Conservation (phyloP, 1,140 invertebrate genomes). For the Sinella curviseta region DNA sequence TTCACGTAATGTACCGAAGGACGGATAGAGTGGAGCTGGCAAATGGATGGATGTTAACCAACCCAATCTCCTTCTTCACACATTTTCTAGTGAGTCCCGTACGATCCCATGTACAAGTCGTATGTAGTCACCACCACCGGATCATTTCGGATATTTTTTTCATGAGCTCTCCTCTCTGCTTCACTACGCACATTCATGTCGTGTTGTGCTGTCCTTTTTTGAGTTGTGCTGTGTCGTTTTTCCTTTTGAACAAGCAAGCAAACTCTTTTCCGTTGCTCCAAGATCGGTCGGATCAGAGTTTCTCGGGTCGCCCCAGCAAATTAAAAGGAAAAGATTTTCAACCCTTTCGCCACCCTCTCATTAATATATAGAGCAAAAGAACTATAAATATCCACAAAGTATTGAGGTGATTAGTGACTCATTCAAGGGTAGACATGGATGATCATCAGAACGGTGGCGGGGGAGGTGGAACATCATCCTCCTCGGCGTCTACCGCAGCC, state of each 20-base stretch:
- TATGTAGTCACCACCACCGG: background rate
- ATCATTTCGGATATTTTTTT: slow-evolving; percentile 19
- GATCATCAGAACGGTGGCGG: background rate
- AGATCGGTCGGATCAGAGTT: background rate
- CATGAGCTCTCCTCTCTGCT: slow-evolving; percentile 3
- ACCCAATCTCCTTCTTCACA: background rate
- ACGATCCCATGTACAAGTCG: background rate
- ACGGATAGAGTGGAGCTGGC: background rate
- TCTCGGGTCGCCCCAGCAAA: background rate
- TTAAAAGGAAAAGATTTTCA: background rate
- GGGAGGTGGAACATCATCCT: background rate
- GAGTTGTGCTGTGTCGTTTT: background rate
- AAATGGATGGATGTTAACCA: background rate
- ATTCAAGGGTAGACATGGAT: background rate
- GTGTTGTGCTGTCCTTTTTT: background rate
- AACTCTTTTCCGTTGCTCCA: background rate
- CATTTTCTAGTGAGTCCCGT: background rate
- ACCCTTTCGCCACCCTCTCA: background rate
- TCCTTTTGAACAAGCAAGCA: background rate
- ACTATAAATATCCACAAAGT: background rate
- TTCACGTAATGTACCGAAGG: slow-evolving; percentile 4
- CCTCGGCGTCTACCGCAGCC: background rate
- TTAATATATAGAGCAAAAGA: background rate
- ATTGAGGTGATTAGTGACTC: background rate
- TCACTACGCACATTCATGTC: slow-evolving; percentile 4